Evolutionary conservation across 2,888 invertebrate species (phyloP), one percentile per base, ranked within the genome.

Genomic region (Drosophila greeni): DNA sequence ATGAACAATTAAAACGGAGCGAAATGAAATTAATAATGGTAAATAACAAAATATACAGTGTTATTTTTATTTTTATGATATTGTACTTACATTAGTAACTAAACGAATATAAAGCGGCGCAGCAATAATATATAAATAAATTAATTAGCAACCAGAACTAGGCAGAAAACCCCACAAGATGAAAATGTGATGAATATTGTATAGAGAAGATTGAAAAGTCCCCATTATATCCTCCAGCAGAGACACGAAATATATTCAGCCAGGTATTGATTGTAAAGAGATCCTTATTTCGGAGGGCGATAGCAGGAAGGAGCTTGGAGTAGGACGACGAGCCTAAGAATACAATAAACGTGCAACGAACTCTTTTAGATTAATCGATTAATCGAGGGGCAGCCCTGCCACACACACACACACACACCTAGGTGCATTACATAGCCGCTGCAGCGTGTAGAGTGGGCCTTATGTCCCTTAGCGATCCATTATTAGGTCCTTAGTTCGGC

Each of bases 21-120:
- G 43, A 36, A 49, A 48, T 23, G 43, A 51, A 64, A 66, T 65
- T 68, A 67, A 75, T 69, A 67, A 75, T 60, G 57, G 57, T 70
- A 68, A 70, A 56, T 75, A 77, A 77, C 71, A 77, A 78, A 78
- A 80, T 84, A 84, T 80, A 80, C 80, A 80, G 76, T 82, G 84
- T 80, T 80, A 80, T 80, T 80, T 80, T 80, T 80, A 80, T 80
- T 80, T 80, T 80, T 84, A 80, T 84, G 84, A 80, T 80, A 83
- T 83, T 80, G 79, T 80, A 80, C 79, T 81, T 82, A 78, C 74
- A 70, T 54, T 57, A 64, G 67, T 73, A 74, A 62, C 49, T 65
- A 53, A 69, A 42, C 58, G 59, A 53, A 33, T 58, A 59, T 43
- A 20, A 48, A 54, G 54, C 62, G 76, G 82, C 74, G 77, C 75